Evolutionary conservation across 2,888 invertebrate species (phyloP).

Genomic region (Yponomeuta plumbellus): DNA sequence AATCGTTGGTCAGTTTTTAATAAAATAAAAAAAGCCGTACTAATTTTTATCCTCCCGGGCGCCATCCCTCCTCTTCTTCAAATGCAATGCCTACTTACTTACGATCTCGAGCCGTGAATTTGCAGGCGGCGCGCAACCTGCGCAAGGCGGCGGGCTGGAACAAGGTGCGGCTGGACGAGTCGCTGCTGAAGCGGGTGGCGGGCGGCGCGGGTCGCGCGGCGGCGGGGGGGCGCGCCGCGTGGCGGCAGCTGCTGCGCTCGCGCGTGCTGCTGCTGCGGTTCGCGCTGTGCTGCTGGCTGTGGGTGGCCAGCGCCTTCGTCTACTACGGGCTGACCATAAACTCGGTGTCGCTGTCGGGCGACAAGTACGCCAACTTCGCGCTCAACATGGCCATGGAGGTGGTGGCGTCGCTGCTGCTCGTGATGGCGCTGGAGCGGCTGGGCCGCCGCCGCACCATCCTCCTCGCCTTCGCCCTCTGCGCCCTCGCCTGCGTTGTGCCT

Average conservation of each 20-base stretch:
- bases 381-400: constrained; percentile 68
- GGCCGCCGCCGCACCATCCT: constrained; percentile 58
- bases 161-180: constrained; percentile 60
- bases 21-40: too few species aligned
- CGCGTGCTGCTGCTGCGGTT: constrained; percentile 48
- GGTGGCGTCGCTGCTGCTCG: constrained; percentile 60
- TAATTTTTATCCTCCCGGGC: too few species aligned
- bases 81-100: too few species aligned
- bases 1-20: too few species aligned
- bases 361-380: constrained; percentile 84
- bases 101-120: too few species aligned
- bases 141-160: constrained; percentile 56
- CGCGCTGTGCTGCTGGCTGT: constrained; percentile 70
- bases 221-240: constrained; percentile 32
- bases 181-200: constrained; percentile 37
- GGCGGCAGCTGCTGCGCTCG: constrained; percentile 44
- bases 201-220: constrained; percentile 24
- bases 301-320: constrained; percentile 84
- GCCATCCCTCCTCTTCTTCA: too few species aligned
- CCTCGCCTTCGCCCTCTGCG: constrained; percentile 53
- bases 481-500: constrained; percentile 51
- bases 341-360: constrained; percentile 82
- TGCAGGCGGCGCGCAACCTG: too few species aligned
- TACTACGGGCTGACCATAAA: constrained; percentile 88
- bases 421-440: constrained; percentile 64